Base-by-base conservation (phyloP, 2,888 invertebrate genomes). In the Andrena chrysosceles region DNA sequence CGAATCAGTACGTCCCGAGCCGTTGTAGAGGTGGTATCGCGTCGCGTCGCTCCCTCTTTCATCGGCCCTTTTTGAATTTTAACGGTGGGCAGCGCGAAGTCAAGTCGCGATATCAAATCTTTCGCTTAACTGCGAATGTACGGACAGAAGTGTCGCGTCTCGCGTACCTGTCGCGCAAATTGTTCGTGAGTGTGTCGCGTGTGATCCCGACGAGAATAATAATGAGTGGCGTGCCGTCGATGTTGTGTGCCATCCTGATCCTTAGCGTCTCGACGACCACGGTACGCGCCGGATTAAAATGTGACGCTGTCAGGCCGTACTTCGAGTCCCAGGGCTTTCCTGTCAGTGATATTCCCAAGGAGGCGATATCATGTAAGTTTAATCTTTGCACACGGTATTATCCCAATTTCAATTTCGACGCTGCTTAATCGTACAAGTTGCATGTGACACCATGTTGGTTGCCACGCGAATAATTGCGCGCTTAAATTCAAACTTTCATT, bases 301-400 rank as follows among this genome's bases (percentile, higher is more conserved):
- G 95, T 88, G 94, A 94, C 79, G 94, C 94, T 74, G 95, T 95
- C 80, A 92, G 93, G 84, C 93, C 94, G 74, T 93, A 95, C 77
- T 95, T 95, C 85, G 94, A 94, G 90, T 90, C 93, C 20, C 94
- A 95, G 77, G 95, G 95, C 76, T 95, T 95, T 86, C 94, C 94
- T 81, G 90, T 92, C 74, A 94, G 92, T 49, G 95, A 95, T 66
- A 94, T 95, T 89, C 95, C 95, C 13, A 94, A 94, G 89, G 95
- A 95, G 78, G 94, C 95, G 29, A 94, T 94, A 74, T 94, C 94
- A 91, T 95, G 95, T 95, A 90, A 95, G 95, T 93, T 48, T 80
- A 76, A 33, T 83, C 29, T 83, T 29, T 23, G n/a, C 59, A 2
- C 7, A 3, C 16, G 10, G 6, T 1, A 59, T 4, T 20, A 13